Percentiles rank a stretch among this genome's conserved stretches.
phyloP scores from a whole-genome alignment of 1,140 invertebrate species.

The Drosophila watanabei region DNA sequence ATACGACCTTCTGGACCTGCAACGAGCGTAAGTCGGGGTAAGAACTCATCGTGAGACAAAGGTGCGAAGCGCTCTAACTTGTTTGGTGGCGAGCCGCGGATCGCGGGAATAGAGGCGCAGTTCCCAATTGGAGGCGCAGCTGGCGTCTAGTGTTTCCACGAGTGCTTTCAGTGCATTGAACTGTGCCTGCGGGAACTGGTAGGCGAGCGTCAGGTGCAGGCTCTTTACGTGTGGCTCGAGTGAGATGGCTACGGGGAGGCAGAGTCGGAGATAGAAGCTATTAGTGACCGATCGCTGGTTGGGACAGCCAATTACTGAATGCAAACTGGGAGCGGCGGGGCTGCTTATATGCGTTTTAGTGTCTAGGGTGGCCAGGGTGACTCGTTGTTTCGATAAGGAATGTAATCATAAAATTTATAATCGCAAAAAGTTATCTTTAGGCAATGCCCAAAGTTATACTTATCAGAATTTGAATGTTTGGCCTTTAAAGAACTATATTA shows the following conservation, averaged over 20 bases:
- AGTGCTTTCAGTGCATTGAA: slow-evolving; percentile 91
- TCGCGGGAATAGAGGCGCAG: slow-evolving; percentile 94
- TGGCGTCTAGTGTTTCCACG: slow-evolving; percentile 90
- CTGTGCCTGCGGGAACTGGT: slow-evolving; percentile 92
- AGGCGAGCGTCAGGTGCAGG: slow-evolving; percentile 94
- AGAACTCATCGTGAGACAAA: not conserved
- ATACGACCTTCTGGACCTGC: slow-evolving; percentile 92
- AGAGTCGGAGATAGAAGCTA: slow-evolving; percentile 31
- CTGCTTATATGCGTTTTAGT: slow-evolving; percentile 34
- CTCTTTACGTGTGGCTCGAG: slow-evolving; percentile 93
- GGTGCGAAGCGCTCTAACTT: slow-evolving; percentile 86
- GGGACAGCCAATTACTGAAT: slow-evolving; percentile 16
- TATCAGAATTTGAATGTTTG: slow-evolving; percentile 1
- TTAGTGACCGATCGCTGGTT: slow-evolving; percentile 50
- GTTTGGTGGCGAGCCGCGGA: slow-evolving; percentile 90
- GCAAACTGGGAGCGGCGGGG: not conserved
- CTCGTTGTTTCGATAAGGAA: slow-evolving; percentile 18
- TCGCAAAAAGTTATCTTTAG: slow-evolving; percentile 1
- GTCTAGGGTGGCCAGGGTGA: slow-evolving; percentile 5
- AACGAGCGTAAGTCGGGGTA: slow-evolving; percentile 5
- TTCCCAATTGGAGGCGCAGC: slow-evolving; percentile 91
- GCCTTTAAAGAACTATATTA: not conserved
- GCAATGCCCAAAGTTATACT: slow-evolving; percentile 12
- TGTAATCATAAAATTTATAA: not conserved
- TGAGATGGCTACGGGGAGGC: slow-evolving; percentile 87